Base-by-base conservation (phyloP, 2,797 vertebrate genomes). In the Masticophis lateralis region DNA sequence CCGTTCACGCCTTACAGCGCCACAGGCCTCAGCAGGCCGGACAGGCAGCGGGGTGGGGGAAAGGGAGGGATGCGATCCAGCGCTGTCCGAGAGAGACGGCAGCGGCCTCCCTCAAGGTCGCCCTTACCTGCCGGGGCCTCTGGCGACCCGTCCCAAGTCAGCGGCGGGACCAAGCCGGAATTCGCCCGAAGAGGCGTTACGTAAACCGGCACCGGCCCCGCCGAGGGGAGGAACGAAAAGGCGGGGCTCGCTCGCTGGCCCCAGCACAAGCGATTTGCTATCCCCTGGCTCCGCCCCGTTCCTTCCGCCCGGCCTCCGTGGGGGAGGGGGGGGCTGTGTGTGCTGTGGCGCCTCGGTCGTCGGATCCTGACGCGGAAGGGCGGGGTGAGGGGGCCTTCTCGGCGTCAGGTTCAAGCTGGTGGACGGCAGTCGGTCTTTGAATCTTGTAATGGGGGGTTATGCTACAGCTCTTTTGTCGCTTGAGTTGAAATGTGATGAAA, bases 261-360 rank as follows among this genome's bases (percentile, higher is more conserved):
- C 98, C 97, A 94, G 95, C 97, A 83, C 94, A 59, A 94, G 95
- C 96, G 90, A 55, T 93, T 93, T 51, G 93, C 86, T 87, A 96
- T 90, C 95, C 95, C 97, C 1, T 18, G 92, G 95, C 96, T 89
- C 98, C 95, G 97, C 97, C 97, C 97, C 97, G 95, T 97, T 98
- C 97, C 98, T 97, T 99, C 98, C 98, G 98, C 98, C 93, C 91
- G 95, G 94, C 61, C 28, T 43, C 86, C 16, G 28, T 12, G 8
- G 4, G 51, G 9, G 20, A 3, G 8, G 74, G 2, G 2, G 11
- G 32, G 16, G 66, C 14, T 3, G 14, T 18, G 66, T 18, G 66
- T 18, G 0, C 20, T 32, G 27, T 16, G 63, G n/a, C 12, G 12
- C 16, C 53, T 27, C 89, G 8, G 32, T n/a, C 6, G 1, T 20